These are phyloP conservation scores for Candoia aspera DNA, from an alignment of 2,113 vertebrate genomes.

Conservation along the genomic window DNA sequence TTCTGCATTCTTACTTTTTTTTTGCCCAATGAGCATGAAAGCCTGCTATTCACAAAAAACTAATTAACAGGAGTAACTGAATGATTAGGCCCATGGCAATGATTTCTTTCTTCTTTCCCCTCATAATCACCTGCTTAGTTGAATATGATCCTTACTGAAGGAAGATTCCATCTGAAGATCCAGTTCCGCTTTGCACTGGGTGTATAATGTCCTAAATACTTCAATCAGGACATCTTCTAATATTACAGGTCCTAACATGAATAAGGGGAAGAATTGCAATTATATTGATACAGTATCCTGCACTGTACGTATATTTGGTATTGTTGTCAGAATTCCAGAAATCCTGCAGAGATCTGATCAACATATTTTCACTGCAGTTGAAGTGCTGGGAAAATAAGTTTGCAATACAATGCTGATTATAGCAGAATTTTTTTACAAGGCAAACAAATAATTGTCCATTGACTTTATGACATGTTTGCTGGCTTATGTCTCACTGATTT, in stretches of 20 bases:
- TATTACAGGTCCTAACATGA: conserved; percentile 89
- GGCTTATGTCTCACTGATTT: background rate
- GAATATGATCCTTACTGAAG: conserved; percentile 94
- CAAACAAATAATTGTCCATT: background rate
- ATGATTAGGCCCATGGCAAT: background rate
- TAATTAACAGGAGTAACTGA: background rate
- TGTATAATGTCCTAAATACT: conserved; percentile 92
- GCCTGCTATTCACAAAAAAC: background rate
- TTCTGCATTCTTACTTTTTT: background rate
- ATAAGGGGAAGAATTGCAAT: conserved; percentile 47
- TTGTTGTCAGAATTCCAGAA: background rate
- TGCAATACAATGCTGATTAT: background rate
- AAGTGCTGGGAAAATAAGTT: background rate
- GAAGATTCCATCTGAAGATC: conserved; percentile 90
- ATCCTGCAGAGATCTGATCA: background rate
- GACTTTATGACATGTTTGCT: background rate
- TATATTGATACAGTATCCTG: background rate
- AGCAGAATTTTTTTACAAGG: background rate
- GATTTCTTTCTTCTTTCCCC: background rate
- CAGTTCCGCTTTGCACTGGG: conserved; percentile 92
- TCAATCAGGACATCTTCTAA: conserved; percentile 97
- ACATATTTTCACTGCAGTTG: background rate
- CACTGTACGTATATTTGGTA: background rate
- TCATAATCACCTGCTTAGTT: conserved; percentile 89
- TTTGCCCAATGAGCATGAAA: background rate